phyloP scores from a whole-genome alignment of 2,113 vertebrate genomes.

The Collichthys lucidus region DNA sequence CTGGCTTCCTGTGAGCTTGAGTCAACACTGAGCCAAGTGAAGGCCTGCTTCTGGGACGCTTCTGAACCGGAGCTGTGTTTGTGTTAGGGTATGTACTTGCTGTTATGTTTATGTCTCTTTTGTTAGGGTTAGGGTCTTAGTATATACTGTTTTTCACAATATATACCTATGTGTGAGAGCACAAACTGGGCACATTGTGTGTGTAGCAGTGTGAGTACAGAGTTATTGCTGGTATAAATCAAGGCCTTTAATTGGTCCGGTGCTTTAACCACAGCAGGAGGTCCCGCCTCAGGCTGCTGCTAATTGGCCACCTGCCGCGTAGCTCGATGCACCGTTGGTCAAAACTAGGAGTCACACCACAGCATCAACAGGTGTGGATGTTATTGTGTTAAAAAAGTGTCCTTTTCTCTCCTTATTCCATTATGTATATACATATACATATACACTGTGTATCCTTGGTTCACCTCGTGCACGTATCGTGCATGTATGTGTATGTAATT shows the following conservation, averaged over 20 bases:
- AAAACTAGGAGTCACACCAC: conserved; percentile 48
- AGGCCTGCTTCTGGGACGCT: too few species aligned
- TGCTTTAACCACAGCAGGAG: conserved; percentile 72
- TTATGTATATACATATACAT: too few species aligned
- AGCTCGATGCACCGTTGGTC: conserved; percentile 40
- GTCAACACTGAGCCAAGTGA: too few species aligned
- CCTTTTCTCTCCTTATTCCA: neutral
- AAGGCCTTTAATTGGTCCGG: conserved; percentile 77
- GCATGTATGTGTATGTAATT: conserved; percentile 2
- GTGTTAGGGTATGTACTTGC: neutral
- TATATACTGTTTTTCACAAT: conserved; percentile 9
- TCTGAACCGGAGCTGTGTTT: neutral
- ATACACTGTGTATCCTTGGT: conserved; percentile 7
- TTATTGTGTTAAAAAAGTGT: conserved; percentile 7
- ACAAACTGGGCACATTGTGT: conserved; percentile 14
- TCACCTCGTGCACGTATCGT: neutral
- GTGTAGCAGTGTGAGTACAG: conserved; percentile 30
- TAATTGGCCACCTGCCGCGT: conserved; percentile 76
- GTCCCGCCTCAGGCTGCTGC: conserved; percentile 66
- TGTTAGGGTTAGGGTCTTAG: neutral
- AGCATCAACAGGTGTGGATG: conserved; percentile 68
- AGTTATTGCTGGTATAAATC: conserved; percentile 75
- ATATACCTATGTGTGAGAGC: conserved; percentile 13
- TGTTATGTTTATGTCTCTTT: conserved; percentile 15
- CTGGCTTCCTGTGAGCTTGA: too few species aligned